These are phyloP conservation scores for Campoletis sonorensis DNA, from an alignment of 1,140 invertebrate species.

Conservation along the genomic window DNA sequence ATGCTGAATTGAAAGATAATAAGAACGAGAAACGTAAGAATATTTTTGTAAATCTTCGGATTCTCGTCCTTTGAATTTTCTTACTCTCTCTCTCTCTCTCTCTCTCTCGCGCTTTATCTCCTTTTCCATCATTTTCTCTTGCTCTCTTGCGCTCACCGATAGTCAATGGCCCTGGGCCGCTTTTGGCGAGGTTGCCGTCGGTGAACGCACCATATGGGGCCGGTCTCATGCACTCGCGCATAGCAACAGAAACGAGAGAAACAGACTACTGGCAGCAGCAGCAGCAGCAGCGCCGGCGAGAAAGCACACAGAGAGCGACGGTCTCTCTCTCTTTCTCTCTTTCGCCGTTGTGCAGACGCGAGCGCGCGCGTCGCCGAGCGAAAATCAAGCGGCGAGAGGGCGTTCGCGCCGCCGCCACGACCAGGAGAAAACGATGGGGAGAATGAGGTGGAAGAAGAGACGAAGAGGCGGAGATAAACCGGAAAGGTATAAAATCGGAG, in stretches of 20 bases:
- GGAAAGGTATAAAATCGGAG: constrained; percentile 21
- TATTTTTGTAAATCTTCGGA: no score
- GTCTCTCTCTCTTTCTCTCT: not conserved
- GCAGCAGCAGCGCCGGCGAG: constrained; percentile 25
- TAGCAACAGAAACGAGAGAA: constrained; percentile 67
- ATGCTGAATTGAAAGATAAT: not conserved
- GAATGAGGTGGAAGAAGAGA: constrained; percentile 15
- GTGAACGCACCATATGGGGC: constrained; percentile 63
- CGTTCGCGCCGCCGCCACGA: not conserved
- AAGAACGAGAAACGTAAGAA: not conserved
- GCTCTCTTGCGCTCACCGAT: constrained; percentile 37
- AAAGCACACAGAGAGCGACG: constrained; percentile 30
- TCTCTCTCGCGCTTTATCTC: constrained; percentile 44
- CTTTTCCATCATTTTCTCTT: constrained; percentile 7
- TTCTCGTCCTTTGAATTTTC: not conserved
- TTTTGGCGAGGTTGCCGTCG: constrained; percentile 58
- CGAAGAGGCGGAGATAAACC: constrained; percentile 30
- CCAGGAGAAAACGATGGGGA: constrained; percentile 16
- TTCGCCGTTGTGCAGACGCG: constrained; percentile 43
- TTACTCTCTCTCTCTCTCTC: not conserved
- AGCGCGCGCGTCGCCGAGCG: constrained; percentile 31
- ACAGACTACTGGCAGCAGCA: constrained; percentile 42
- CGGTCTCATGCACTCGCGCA: constrained; percentile 67
- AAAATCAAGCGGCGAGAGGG: constrained; percentile 9
- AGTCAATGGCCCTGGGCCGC: constrained; percentile 55